Evolutionary conservation across 1,140 invertebrate genomes (phyloP).

Genomic region (Acyrthosiphon pisum): DNA sequence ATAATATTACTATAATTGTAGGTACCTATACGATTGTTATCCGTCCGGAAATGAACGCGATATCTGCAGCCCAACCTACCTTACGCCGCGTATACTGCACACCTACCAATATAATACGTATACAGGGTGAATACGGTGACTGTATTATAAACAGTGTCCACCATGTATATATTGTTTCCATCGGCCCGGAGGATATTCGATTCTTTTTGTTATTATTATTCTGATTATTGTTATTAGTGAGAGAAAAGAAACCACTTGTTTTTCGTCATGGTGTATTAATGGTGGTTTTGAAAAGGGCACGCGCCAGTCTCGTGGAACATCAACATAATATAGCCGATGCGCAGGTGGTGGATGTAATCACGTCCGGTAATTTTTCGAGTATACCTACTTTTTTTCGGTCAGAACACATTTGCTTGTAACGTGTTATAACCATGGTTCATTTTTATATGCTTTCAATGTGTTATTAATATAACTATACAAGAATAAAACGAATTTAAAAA

Average conservation of each 20-base stretch:
- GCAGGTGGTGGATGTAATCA: constrained; percentile 41
- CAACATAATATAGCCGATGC: not conserved
- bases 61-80: not conserved
- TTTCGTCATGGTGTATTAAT: constrained; percentile 46
- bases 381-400: not conserved
- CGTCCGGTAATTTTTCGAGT: constrained; percentile 46
- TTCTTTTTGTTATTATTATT: constrained; percentile 28
- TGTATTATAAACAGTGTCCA: not conserved
- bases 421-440: not conserved
- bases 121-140: not conserved
- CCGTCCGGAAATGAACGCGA: not conserved
- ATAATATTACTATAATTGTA: not conserved
- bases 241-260: constrained; percentile 32
- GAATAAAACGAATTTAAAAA: not conserved
- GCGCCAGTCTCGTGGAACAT: constrained; percentile 45
- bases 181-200: not conserved
- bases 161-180: not conserved
- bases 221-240: not conserved
- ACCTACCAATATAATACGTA: not conserved
- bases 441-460: not conserved
- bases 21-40: not conserved
- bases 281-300: constrained; percentile 40
- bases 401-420: not conserved
- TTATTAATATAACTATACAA: not conserved
- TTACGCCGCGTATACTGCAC: not conserved